Conservation (phyloP, 2,113 vertebrate genomes). For the Bubo scandiacus region DNA sequence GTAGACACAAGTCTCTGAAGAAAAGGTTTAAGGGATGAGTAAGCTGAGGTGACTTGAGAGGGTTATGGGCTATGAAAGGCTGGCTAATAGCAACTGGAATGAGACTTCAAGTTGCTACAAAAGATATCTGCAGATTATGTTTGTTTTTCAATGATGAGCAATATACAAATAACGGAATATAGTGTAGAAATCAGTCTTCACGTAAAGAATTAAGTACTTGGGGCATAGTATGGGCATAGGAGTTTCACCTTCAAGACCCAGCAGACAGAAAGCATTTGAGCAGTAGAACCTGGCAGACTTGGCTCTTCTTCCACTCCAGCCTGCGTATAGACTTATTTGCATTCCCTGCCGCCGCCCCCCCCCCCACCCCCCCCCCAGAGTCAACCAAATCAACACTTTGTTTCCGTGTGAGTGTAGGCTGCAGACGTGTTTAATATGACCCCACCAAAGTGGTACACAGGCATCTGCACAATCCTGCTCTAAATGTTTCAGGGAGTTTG, state of each 20-base stretch:
- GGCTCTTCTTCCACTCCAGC: neutral
- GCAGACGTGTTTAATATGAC: neutral
- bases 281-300: neutral
- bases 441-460: neutral
- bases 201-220: neutral
- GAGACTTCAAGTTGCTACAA: neutral
- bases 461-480: neutral
- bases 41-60: neutral
- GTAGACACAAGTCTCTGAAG: neutral
- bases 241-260: neutral
- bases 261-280: neutral
- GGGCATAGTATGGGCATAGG: neutral
- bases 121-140: neutral
- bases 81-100: neutral
- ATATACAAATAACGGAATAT: neutral
- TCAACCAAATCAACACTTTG: neutral
- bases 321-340: neutral
- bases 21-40: slow-evolving; percentile 12
- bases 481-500: neutral
- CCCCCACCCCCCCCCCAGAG: neutral
- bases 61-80: neutral
- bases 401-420: neutral
- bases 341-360: neutral
- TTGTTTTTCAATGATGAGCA: neutral
- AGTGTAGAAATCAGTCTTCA: neutral